These are phyloP conservation scores for Xanthostigma xanthostigma DNA, from an alignment of 2,888 invertebrate species.

Conservation along the genomic window DNA sequence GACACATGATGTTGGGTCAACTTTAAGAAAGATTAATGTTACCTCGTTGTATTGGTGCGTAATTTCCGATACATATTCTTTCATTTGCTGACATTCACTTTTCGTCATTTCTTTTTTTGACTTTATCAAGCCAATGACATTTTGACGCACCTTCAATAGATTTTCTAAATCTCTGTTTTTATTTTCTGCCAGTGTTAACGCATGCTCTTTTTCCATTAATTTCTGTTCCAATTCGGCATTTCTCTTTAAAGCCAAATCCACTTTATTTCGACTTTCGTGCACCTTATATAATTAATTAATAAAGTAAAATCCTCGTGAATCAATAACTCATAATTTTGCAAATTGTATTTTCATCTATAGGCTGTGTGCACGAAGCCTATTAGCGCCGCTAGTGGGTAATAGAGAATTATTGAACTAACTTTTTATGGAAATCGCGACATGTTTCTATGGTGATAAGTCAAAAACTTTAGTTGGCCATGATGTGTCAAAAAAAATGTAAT, in stretches of 20 bases:
- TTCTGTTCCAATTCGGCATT: conserved; percentile 24
- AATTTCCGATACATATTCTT: conserved; percentile 23
- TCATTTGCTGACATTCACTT: conserved; percentile 31
- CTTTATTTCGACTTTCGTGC: too few relatives aligned
- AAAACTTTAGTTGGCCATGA: too few relatives aligned
- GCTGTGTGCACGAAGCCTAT: too few relatives aligned
- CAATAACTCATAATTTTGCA: too few relatives aligned
- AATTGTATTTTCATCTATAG: too few relatives aligned
- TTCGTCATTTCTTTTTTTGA: conserved; percentile 34
- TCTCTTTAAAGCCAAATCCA: conserved; percentile 10
- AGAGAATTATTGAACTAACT: too few relatives aligned
- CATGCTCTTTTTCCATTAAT: conserved; percentile 38
- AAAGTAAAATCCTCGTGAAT: too few relatives aligned
- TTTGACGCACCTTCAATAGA: conserved; percentile 43
- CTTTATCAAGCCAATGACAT: conserved; percentile 41
- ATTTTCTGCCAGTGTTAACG: conserved; percentile 41
- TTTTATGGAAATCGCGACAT: too few relatives aligned
- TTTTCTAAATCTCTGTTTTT: conserved; percentile 45
- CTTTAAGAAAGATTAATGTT: conserved; percentile 4
- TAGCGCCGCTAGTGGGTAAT: too few relatives aligned
- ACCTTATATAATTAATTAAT: too few relatives aligned
- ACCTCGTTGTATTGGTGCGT: conserved; percentile 21
- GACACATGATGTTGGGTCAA: not conserved
- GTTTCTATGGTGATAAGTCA: too few relatives aligned
- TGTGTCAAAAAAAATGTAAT: too few relatives aligned